Evolutionary conservation across 2,113 vertebrate species (phyloP).

Genomic region (Sapayoa aenigma): DNA sequence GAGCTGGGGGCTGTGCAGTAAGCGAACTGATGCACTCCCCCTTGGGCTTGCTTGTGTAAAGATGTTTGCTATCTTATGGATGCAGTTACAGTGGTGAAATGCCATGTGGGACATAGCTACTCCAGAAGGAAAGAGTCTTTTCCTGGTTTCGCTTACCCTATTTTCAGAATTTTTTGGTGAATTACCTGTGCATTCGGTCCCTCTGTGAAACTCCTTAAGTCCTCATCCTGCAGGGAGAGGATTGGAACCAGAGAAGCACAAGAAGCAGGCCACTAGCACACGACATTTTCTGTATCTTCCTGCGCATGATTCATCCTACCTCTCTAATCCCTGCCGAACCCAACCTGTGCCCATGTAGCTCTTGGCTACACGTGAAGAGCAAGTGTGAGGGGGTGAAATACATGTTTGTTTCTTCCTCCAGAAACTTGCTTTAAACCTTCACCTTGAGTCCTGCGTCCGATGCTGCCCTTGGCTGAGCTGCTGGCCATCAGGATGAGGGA

Average conservation of each 20-base stretch:
- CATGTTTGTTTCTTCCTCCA: background rate
- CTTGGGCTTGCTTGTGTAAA: background rate
- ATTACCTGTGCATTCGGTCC: background rate
- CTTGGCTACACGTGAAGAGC: background rate
- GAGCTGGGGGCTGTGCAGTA: background rate
- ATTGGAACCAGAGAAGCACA: background rate
- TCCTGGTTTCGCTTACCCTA: background rate
- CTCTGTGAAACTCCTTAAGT: background rate
- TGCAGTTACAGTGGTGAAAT: slow-evolving; percentile 8
- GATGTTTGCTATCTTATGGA: background rate
- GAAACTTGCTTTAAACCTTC: background rate
- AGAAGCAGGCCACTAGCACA: slow-evolving; percentile 10
- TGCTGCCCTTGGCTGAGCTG: background rate
- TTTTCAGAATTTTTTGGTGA: background rate
- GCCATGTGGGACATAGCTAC: background rate
- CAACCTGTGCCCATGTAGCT: background rate
- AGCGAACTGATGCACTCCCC: background rate
- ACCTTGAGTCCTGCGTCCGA: rapidly evolving
- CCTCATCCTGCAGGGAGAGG: background rate
- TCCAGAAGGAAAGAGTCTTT: background rate
- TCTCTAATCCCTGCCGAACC: background rate
- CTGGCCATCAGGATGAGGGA: background rate
- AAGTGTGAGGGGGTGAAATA: background rate
- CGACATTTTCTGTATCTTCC: background rate
- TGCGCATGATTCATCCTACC: background rate